Evolutionary conservation across 2,888 invertebrate species (phyloP).

Genomic region (Orthonevra nobilis): DNA sequence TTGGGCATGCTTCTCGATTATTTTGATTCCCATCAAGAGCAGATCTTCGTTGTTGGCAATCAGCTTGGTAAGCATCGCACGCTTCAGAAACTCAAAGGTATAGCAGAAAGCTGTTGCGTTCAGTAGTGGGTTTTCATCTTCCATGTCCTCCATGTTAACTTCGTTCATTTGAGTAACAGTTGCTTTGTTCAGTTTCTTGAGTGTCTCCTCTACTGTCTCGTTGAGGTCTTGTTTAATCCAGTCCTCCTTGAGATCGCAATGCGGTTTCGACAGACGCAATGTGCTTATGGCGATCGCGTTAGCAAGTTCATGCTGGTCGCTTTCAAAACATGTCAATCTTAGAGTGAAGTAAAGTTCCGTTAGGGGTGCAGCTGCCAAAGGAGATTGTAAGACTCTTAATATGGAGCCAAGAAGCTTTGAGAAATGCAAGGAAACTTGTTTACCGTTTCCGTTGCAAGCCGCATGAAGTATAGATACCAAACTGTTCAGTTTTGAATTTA

Average conservation of each 20-base stretch:
- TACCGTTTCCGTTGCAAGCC: slow-evolving; percentile 76
- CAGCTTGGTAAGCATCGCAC: slow-evolving; percentile 81
- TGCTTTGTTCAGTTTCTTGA: slow-evolving; percentile 82
- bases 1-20: slow-evolving; percentile 88
- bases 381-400: slow-evolving; percentile 84
- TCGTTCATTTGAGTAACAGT: slow-evolving; percentile 74
- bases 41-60: slow-evolving; percentile 82
- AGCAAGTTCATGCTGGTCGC: slow-evolving; percentile 81
- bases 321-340: slow-evolving; percentile 82
- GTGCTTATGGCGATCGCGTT: slow-evolving; percentile 87
- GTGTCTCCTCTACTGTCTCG: slow-evolving; percentile 84
- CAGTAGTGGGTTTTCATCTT: slow-evolving; percentile 72
- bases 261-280: slow-evolving; percentile 87
- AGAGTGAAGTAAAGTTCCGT: slow-evolving; percentile 84
- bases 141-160: slow-evolving; percentile 72
- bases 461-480: slow-evolving; percentile 77
- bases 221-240: slow-evolving; percentile 88
- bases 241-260: slow-evolving; percentile 87
- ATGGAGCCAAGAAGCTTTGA: slow-evolving; percentile 75
- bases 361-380: slow-evolving; percentile 87
- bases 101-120: slow-evolving; percentile 90
- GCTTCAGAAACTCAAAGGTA: slow-evolving; percentile 88
- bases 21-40: slow-evolving; percentile 83
- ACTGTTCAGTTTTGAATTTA: slow-evolving; percentile 79
- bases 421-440: slow-evolving; percentile 77